Percentiles rank a stretch among this genome's conserved stretches.
phyloP scores from a whole-genome alignment of 2,888 invertebrate species.

The Miltochrista miniata region DNA sequence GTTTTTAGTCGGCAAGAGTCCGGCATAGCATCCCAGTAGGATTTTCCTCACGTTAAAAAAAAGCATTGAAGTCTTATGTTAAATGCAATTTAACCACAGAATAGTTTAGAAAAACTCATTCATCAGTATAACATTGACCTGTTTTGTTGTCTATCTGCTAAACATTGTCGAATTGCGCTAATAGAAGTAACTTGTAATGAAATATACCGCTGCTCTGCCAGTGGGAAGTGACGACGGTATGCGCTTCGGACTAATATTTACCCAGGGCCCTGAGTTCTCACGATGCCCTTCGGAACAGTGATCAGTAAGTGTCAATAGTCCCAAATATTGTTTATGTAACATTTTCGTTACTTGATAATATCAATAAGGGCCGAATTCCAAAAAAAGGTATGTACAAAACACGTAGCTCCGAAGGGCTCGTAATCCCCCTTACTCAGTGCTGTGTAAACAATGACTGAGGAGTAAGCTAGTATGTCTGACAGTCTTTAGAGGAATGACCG shows the following conservation, averaged over 20 bases:
- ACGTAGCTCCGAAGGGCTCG: no score
- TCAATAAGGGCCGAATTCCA: not conserved
- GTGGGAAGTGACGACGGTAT: constrained; percentile 36
- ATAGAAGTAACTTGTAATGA: constrained; percentile 25
- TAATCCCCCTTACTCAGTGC: no score
- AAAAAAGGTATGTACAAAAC: not conserved
- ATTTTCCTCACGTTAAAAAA: no score
- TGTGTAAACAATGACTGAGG: no score
- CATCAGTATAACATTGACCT: not conserved
- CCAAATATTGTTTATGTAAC: constrained; percentile 59
- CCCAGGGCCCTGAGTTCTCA: constrained; percentile 68
- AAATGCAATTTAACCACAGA: constrained; percentile 9
- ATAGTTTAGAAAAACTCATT: no score
- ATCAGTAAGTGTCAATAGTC: constrained; percentile 70
- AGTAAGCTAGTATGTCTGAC: no score
- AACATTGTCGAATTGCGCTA: constrained; percentile 33
- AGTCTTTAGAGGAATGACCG: no score
- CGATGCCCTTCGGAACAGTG: constrained; percentile 49
- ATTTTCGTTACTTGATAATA: constrained; percentile 34
- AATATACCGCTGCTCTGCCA: constrained; percentile 32
- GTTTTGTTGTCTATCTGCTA: constrained; percentile 23
- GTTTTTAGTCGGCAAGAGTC: no score
- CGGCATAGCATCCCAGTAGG: no score
- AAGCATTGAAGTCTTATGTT: no score
- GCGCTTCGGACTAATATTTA: constrained; percentile 62